phyloP scores from a whole-genome alignment of 1,140 invertebrate species.

The Triops longicaudatus region DNA sequence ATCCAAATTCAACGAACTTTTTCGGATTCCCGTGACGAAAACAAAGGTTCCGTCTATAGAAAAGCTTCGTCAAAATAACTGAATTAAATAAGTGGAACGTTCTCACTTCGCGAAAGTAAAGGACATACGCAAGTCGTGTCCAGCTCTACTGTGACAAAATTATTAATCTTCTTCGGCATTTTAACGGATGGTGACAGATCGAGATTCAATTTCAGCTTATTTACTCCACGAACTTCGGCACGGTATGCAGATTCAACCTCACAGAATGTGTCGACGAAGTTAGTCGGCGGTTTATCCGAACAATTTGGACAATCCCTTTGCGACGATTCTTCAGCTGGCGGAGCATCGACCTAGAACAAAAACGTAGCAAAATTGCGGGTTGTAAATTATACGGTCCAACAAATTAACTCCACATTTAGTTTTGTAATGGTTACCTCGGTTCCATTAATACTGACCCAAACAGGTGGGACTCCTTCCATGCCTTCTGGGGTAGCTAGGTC shows the following conservation, averaged over 20 bases:
- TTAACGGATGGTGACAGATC: neutral
- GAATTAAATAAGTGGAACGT: neutral
- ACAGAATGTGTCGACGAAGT: neutral
- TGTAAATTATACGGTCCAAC: neutral
- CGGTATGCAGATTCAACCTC: neutral
- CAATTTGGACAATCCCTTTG: neutral
- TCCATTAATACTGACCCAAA: neutral
- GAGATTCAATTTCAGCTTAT: neutral
- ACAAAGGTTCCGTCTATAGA: neutral
- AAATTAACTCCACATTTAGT: neutral
- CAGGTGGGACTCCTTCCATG: neutral
- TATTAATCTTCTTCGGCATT: neutral
- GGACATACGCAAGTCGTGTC: neutral
- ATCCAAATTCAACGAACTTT: neutral
- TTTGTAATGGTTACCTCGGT: neutral
- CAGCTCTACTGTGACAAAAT: neutral
- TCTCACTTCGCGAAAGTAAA: neutral
- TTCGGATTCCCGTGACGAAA: neutral
- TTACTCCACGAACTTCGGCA: neutral
- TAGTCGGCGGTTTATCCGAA: neutral
- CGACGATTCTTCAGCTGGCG: neutral
- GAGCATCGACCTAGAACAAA: neutral
- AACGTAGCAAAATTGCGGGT: neutral
- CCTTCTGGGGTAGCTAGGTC: neutral
- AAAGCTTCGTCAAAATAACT: neutral